Base-by-base conservation (phyloP, 2,888 invertebrate genomes). In the Latrodectus hesperus region DNA sequence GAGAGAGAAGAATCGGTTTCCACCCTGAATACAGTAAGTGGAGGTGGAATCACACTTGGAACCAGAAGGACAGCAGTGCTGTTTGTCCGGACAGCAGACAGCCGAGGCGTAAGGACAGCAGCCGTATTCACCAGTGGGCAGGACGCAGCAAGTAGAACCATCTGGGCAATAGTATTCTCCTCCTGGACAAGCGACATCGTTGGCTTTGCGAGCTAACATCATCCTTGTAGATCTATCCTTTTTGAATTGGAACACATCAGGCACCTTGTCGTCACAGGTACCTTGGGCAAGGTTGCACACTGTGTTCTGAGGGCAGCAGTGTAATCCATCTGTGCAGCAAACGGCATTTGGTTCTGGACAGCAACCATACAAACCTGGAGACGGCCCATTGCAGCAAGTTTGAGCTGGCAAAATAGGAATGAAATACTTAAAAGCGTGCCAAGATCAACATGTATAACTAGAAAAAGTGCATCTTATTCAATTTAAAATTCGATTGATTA, bases 331-430 rank as follows among this genome's bases (percentile, higher is more conserved):
- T 2, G 77, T 67, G 49, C 77, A 78, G 17, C 77, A 78, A 16
- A 78, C 77, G 14, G 77, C 77, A 22, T 78, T 78, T 9, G 68
- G 77, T 6, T 65, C 52, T 22, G 77, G 77, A 16, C 77, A 78
- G 53, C 77, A 78, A 2, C 77, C 77, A 16, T n/a, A 49, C 2
- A 22, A 1, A n/a, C 26, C 68, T 12, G 67, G 53, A 52, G 26
- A 16, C 2, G 77, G 68, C 14, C 68, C 68, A 11, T 49, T 51
- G 16, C 77, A 78, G 49, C 77, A 78, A 22, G 77, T 78, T 68
- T 68, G 16, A 26, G 14, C 77, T 78, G 26, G 22, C 64, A 76
- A 60, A 60, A 60, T 5, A 11, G n/a, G 11, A 60, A 60, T 14
- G 0, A 8, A 38, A 38, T 38, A 1, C 38, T 38, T 38, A 38